Evolutionary conservation across 2,888 invertebrate genomes (phyloP).

Genomic region (Lobophora halterata): DNA sequence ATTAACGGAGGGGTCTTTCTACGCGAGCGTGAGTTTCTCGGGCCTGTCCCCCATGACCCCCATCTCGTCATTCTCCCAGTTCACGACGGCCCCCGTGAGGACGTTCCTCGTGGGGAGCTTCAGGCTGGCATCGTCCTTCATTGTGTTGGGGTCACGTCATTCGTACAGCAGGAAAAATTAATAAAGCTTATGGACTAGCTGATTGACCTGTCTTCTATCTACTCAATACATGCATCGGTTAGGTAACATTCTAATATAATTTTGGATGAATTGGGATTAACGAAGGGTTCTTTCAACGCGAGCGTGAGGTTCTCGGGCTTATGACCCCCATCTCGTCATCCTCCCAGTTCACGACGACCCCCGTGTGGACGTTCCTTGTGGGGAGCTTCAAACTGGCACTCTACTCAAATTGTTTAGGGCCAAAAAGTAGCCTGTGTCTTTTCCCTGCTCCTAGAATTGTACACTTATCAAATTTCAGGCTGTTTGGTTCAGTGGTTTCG

Average conservation of each 20-base stretch:
- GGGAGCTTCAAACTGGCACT: conserved; percentile 51
- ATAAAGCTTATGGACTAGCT: too few relatives aligned
- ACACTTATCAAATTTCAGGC: too few relatives aligned
- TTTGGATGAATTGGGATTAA: too few relatives aligned
- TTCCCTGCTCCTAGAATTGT: too few relatives aligned
- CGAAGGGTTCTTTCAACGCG: conserved; percentile 77
- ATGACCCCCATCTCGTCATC: conserved; percentile 61
- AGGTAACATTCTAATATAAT: too few relatives aligned
- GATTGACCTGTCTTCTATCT: too few relatives aligned
- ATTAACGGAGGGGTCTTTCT: conserved; percentile 79
- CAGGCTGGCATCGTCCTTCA: conserved; percentile 49
- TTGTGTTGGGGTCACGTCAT: conserved; percentile 56
- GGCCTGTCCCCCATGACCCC: conserved; percentile 54
- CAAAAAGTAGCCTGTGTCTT: too few relatives aligned
- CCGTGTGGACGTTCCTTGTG: conserved; percentile 69
- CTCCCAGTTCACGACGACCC: conserved; percentile 71
- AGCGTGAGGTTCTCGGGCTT: conserved; percentile 68
- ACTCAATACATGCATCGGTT: too few relatives aligned
- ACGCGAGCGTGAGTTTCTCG: conserved; percentile 70
- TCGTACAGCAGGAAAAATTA: conserved; percentile 41
- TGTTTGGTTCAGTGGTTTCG: too few relatives aligned
- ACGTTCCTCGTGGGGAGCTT: conserved; percentile 68
- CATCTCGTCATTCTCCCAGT: conserved; percentile 71
- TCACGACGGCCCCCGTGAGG: conserved; percentile 67
- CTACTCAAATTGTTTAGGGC: conserved; percentile 50